phyloP scores from a whole-genome alignment of 2,888 invertebrate species.

The Oscheius myriophilus region DNA sequence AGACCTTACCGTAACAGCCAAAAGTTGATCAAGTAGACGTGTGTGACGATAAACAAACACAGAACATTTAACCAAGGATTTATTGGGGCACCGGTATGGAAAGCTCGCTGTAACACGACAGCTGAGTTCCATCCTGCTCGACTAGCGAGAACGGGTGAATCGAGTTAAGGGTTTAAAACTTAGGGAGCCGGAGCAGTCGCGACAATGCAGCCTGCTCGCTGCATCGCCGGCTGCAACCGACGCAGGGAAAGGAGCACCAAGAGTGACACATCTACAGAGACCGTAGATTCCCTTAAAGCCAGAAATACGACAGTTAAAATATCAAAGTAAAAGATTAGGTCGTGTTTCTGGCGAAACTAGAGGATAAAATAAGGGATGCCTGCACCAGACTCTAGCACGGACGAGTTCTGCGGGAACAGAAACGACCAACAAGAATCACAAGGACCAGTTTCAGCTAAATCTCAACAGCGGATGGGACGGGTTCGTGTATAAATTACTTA shows the following conservation, averaged over 20 bases:
- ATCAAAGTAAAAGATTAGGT: slow-evolving; percentile 7
- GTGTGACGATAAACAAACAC: not conserved
- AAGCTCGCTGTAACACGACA: not conserved
- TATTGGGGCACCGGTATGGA: slow-evolving; percentile 1
- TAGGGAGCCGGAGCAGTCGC: not conserved
- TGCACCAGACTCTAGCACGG: no score
- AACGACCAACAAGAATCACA: not conserved
- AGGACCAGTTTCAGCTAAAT: not conserved
- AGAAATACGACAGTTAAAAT: not conserved
- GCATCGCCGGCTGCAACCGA: slow-evolving; percentile 26
- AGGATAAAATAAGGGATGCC: no score
- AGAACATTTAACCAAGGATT: not conserved
- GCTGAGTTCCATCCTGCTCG: slow-evolving; percentile 4
- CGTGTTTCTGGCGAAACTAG: not conserved
- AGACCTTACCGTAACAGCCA: not conserved
- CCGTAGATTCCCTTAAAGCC: not conserved
- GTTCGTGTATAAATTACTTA: not conserved
- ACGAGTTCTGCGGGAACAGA: not conserved
- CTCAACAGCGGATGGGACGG: not conserved
- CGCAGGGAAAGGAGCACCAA: not conserved
- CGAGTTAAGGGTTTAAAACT: not conserved
- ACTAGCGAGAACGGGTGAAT: slow-evolving; percentile 25
- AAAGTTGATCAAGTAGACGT: not conserved
- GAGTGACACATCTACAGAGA: slow-evolving; percentile 4
- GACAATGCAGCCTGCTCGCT: slow-evolving; percentile 55